phyloP scores from a whole-genome alignment of 2,888 invertebrate genomes.

The Calameuta pallipes region DNA sequence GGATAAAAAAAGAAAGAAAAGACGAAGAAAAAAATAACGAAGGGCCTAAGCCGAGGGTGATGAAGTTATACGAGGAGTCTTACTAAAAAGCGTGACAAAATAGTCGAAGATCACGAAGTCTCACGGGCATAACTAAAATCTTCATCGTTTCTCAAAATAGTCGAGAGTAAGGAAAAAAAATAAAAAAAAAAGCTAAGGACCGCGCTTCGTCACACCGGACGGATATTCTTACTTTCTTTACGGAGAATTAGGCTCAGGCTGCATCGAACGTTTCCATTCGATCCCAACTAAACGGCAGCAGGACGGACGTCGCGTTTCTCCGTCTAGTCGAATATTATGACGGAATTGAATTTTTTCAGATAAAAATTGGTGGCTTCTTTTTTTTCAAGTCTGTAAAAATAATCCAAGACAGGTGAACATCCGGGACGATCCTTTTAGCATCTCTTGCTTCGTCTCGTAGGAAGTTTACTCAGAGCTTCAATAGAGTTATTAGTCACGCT shows the following conservation, averaged over 20 bases:
- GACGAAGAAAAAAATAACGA: neutral
- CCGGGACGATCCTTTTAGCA: neutral
- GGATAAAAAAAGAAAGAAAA: neutral
- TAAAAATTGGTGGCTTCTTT: neutral
- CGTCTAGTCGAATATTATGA: too few species aligned
- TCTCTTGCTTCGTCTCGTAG: neutral
- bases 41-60: neutral
- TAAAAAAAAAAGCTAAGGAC: constrained; percentile 23
- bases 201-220: constrained; percentile 2
- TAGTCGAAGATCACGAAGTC: constrained; percentile 18
- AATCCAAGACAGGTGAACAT: neutral
- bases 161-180: constrained; percentile 20
- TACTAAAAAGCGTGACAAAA: constrained; percentile 53
- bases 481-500: constrained; percentile 61
- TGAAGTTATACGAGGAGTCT: neutral
- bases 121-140: constrained; percentile 47
- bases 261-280: neutral
- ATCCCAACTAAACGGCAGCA: neutral
- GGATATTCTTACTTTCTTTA: neutral
- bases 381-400: neutral
- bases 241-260: neutral
- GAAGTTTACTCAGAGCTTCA: constrained; percentile 36
- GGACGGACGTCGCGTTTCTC: constrained; percentile 8
- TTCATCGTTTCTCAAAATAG: constrained; percentile 37
- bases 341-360: neutral